phyloP scores from a whole-genome alignment of 2,888 invertebrate genomes.

The Leucophenga montana region DNA sequence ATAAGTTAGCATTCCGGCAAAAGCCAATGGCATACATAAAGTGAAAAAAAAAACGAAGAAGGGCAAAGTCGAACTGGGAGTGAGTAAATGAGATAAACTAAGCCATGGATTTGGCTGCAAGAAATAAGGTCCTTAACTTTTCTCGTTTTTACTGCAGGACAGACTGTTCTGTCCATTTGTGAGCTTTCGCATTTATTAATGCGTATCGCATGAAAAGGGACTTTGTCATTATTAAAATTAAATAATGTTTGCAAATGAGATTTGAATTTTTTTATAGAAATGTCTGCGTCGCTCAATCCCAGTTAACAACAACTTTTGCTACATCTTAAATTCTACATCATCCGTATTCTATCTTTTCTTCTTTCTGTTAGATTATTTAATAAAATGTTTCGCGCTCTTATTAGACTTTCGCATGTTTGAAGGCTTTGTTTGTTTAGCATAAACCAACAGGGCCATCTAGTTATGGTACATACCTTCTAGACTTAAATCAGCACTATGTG shows the following conservation, averaged over 20 bases:
- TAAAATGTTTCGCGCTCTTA: not conserved
- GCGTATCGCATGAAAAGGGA: slow-evolving; percentile 3
- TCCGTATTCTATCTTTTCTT: slow-evolving; percentile 16
- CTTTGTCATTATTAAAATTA: slow-evolving; percentile 36
- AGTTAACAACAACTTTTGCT: not conserved
- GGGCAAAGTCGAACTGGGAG: not conserved
- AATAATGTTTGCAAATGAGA: slow-evolving; percentile 45
- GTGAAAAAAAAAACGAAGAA: not conserved
- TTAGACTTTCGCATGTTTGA: not conserved
- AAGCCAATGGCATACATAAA: slow-evolving; percentile 41
- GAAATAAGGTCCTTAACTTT: slow-evolving; percentile 11
- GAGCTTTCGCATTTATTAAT: slow-evolving; percentile 8
- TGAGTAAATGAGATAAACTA: slow-evolving; percentile 8
- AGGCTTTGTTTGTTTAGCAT: too few relatives aligned
- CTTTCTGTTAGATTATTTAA: not conserved
- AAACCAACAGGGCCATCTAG: not conserved
- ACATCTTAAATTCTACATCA: slow-evolving; percentile 35
- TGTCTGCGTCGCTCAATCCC: slow-evolving; percentile 35
- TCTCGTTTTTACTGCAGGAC: not conserved
- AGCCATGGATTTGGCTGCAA: slow-evolving; percentile 1
- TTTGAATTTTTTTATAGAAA: slow-evolving; percentile 38
- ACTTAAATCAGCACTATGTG: slow-evolving; percentile 69
- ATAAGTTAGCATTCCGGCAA: slow-evolving; percentile 25
- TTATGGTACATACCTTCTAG: slow-evolving; percentile 70
- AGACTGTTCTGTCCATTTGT: not conserved